phyloP scores from a whole-genome alignment of 2,113 vertebrate species.

The Puffinus mauretanicus region DNA sequence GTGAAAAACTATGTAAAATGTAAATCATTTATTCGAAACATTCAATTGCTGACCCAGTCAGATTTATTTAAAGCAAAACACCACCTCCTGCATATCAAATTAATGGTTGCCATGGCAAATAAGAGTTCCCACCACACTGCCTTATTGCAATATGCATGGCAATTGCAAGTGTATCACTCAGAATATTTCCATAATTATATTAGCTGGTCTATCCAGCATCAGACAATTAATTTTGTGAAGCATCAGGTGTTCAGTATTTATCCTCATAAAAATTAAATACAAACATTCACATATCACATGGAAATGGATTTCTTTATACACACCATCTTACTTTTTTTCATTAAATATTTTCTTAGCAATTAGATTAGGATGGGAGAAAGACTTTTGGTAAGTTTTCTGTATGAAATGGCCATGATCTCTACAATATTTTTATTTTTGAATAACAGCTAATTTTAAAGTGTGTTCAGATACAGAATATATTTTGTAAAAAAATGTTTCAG shows the following conservation, averaged over 20 bases:
- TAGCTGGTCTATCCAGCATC: not conserved
- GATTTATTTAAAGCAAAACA: slow-evolving; percentile 53
- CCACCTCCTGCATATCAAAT: slow-evolving; percentile 31
- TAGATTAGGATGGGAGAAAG: not conserved
- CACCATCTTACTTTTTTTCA: not conserved
- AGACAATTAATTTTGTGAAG: slow-evolving; percentile 38
- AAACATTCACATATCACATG: not conserved
- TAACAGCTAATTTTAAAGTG: not conserved
- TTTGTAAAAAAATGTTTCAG: not conserved
- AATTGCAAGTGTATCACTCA: slow-evolving; percentile 31
- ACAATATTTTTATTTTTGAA: not conserved
- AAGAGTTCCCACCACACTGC: not conserved
- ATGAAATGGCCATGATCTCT: not conserved
- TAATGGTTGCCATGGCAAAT: slow-evolving; percentile 63
- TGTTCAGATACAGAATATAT: not conserved
- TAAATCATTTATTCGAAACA: slow-evolving; percentile 4
- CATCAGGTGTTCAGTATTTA: slow-evolving; percentile 25
- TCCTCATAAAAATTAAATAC: slow-evolving; percentile 33
- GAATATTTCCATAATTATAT: slow-evolving; percentile 49
- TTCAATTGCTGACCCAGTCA: slow-evolving; percentile 27
- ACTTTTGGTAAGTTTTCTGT: not conserved
- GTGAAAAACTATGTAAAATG: not conserved
- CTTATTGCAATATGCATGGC: slow-evolving; percentile 22
- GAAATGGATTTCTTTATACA: not conserved
- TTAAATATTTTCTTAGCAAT: not conserved